phyloP scores from a whole-genome alignment of 1,140 invertebrate species.

The Pseudomyrmex dendroicus region DNA sequence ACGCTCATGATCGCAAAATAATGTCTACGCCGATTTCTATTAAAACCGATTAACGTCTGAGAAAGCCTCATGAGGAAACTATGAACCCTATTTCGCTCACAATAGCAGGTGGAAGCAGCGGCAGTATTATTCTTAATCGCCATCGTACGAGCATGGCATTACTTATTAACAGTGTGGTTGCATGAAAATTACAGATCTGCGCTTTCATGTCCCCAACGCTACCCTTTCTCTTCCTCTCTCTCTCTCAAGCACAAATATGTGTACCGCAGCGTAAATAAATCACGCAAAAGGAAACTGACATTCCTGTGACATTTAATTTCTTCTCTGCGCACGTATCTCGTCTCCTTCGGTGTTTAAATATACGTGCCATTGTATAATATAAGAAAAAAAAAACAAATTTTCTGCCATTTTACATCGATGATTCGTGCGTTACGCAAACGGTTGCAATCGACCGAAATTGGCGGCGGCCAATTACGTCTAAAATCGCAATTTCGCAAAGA shows the following conservation, averaged over 20 bases:
- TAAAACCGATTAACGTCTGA: background rate
- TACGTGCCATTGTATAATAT: constrained; percentile 18
- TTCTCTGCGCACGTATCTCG: too few species aligned
- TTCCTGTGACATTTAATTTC: background rate
- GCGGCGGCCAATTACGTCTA: background rate
- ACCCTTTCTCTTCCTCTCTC: too few species aligned
- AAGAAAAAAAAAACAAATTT: background rate
- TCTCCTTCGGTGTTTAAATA: too few species aligned
- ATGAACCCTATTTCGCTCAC: constrained; percentile 1
- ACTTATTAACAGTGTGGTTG: constrained; percentile 27
- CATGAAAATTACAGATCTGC: constrained; percentile 10
- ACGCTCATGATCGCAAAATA: too few species aligned
- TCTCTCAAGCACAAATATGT: too few species aligned
- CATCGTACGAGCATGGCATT: constrained; percentile 20
- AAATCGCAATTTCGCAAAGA: constrained; percentile 25
- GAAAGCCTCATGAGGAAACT: background rate
- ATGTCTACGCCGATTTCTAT: background rate
- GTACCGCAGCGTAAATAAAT: background rate
- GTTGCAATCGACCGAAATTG: background rate
- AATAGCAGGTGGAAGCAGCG: background rate
- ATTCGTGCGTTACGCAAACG: background rate
- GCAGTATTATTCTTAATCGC: constrained; percentile 32
- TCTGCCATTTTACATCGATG: background rate
- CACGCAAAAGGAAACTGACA: constrained; percentile 27
- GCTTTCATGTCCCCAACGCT: constrained; percentile 1